phyloP scores from a whole-genome alignment of 2,113 vertebrate species.

The Alethe castanea region DNA sequence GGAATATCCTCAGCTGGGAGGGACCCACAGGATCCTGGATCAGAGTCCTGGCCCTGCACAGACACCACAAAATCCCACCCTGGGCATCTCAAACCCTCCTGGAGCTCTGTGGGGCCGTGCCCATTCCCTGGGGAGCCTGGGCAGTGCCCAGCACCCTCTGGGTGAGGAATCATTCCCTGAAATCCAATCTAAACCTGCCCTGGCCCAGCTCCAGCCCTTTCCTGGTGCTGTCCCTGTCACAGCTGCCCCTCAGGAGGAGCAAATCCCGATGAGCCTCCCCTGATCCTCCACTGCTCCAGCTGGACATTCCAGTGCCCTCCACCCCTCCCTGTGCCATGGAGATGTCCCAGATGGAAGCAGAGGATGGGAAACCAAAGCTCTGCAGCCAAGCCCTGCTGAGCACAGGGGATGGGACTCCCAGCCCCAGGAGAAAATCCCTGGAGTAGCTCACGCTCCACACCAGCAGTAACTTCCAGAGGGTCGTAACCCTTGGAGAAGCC shows the following conservation, averaged over 20 bases:
- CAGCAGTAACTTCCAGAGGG: neutral
- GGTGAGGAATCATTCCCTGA: accelerated
- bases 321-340: neutral
- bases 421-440: neutral
- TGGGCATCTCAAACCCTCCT: accelerated
- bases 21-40: neutral
- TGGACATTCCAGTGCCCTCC: neutral
- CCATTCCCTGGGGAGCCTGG: neutral
- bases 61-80: neutral
- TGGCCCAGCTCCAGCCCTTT: neutral
- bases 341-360: neutral
- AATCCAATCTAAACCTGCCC: accelerated
- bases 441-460: accelerated
- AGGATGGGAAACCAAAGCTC: neutral
- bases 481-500: neutral
- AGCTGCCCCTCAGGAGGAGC: neutral
- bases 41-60: neutral
- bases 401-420: neutral
- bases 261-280: accelerated
- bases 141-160: neutral
- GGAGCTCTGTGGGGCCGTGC: neutral
- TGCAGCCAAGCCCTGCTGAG: too few species aligned
- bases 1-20: neutral
- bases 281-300: neutral
- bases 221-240: neutral